Base-by-base conservation (phyloP, 2,888 invertebrate species). In the Yponomeuta malinellus region DNA sequence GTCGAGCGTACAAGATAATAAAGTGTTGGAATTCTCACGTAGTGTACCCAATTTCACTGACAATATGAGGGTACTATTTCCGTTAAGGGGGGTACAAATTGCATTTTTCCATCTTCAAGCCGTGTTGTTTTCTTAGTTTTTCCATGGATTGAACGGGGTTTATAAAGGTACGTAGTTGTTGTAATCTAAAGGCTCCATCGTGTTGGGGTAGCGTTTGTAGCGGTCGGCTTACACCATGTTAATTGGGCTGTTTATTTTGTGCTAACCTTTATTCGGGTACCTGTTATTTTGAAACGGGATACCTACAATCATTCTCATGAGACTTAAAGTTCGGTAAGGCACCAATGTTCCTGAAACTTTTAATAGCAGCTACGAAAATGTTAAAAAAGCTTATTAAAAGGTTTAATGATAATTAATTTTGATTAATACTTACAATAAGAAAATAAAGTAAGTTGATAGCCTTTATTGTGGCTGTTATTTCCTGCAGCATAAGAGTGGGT, bases 21-120 rank as follows among this genome's bases (percentile, higher is more conserved):
- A 37, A 37, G 48, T 33, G 86, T 88, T 85, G 83, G 85, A 90
- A 89, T 88, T 84, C 88, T 81, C 82, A 84, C 81, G 85, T 81
- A 90, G 86, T 88, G 87, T 86, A 87, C 83, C 89, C 89, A 89
- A 90, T 90, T 90, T 88, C 80, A 81, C 79, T 86, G 82, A 88
- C 88, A 86, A 83, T 84, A 85, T 85, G 83, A 87, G 88, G 86
- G 83, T 84, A 87, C 87, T 89, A 89, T 90, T 89, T 89, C 87
- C 85, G 85, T 85, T 84, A 88, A 4, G 33, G 65, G 10, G 8
- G 12, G 65, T 65, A 12, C 2, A 31, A 65, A 12, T 4, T 65
- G 29, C 6, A 4, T 15, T 59, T 15, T 59, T 59, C 52, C 52
- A 4, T 15, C 12, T 15, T 59, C 2, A 59, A 59, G 5, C 52